phyloP scores from a whole-genome alignment of 2,797 vertebrate genomes.

The Acanthornis magna region DNA sequence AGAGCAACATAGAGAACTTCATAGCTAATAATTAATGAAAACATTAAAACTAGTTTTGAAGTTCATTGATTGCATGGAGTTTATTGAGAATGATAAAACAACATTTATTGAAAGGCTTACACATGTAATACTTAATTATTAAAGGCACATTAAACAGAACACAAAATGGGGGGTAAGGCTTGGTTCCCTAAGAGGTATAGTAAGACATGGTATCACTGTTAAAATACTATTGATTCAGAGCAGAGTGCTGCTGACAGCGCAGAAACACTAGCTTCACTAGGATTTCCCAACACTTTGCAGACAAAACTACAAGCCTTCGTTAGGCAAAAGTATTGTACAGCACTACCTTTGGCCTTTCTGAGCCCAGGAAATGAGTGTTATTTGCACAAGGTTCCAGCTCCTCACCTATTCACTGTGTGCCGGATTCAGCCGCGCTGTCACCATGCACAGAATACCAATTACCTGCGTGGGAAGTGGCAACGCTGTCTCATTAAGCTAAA shows the following conservation, averaged over 20 bases:
- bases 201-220: not conserved
- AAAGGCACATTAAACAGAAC: not conserved
- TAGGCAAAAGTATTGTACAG: not conserved
- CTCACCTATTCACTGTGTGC: not conserved
- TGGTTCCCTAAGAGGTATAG: not conserved
- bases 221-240: not conserved
- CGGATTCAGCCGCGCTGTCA: not conserved
- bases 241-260: not conserved
- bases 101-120: not conserved
- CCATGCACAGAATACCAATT: constrained; percentile 30
- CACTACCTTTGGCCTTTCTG: not conserved
- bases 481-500: constrained; percentile 20
- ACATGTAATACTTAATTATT: not conserved
- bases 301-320: not conserved
- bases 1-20: not conserved
- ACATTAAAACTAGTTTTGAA: not conserved
- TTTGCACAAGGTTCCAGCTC: not conserved
- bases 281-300: not conserved
- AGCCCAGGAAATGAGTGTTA: not conserved
- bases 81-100: not conserved
- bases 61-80: not conserved
- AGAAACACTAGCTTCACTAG: not conserved
- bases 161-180: not conserved
- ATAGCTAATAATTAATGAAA: not conserved
- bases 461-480: constrained; percentile 35